Evolutionary conservation across 2,888 invertebrate genomes (phyloP), one percentile per base, ranked within the genome.

Genomic region (Alviniconcha strummeri): DNA sequence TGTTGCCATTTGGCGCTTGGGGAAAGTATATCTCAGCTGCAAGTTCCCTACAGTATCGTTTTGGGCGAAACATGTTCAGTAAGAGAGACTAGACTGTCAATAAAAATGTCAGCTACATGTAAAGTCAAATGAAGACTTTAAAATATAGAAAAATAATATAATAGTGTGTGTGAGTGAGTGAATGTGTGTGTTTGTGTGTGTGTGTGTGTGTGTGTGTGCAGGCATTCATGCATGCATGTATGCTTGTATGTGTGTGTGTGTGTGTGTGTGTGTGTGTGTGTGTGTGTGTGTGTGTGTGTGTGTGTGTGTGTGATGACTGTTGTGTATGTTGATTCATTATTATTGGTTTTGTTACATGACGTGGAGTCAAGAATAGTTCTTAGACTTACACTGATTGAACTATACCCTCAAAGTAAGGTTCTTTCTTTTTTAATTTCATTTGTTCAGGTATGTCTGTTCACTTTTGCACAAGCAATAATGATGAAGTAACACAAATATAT

Each of bases 1-100:
- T 95, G 17, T 90, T 95, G 8, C 95, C 95, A 6, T 94, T 95
- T 85, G 95, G 95, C 9, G 94, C 94, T 1, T 95, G 95, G 95
- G 94, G 94, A 56, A 94, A 94, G 87, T 94, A 90, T 86, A 89
- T 89, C n/a, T 87, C 86, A 17, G 86, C 90, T 4, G 86, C 89
- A 5, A 84, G 88, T 15, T 87, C 88, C 17, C 89, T 91, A 15
- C 90, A 89, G 4, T 91, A 90, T 84, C 90, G 90, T 80, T 91
- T 91, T 88, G 91, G 92, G 1, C 82, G 91, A 19, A 89, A 89
- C 80, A 85, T 91, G 64, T 69, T 77, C 36, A 82, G 76, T 52
- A 67, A 82, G 19, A 75, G 82, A 19, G 82, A 82, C n/a, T 82
- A 52, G 36, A 17, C 15, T 15, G 52, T 76, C 17, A 11, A 76